Percentiles rank a stretch among this genome's conserved stretches.
Evolutionary conservation across 2,797 vertebrate species (phyloP).

Genomic region (Thaleichthys pacificus): DNA sequence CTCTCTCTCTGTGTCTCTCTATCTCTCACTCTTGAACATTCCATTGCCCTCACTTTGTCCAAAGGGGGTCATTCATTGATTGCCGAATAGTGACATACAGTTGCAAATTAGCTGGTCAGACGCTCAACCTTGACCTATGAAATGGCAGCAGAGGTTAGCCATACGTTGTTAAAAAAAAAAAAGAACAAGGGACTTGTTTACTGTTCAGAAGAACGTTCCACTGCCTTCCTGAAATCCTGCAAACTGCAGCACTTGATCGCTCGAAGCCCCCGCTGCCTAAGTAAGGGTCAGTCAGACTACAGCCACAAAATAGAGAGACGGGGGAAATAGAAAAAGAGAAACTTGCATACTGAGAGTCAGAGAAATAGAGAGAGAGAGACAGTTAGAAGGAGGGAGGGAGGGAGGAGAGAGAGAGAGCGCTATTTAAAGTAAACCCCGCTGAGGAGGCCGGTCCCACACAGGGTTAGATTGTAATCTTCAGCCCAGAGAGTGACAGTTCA

Average conservation of each 20-base stretch:
- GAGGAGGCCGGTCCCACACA: slow-evolving; percentile 44
- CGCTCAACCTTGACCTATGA: slow-evolving; percentile 16
- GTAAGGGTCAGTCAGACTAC: slow-evolving; percentile 33
- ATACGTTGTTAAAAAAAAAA: slow-evolving; percentile 12
- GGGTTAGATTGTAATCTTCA: slow-evolving; percentile 67
- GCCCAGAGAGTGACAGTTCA: slow-evolving; percentile 50
- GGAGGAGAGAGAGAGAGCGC: slow-evolving; percentile 28
- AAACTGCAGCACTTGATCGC: slow-evolving; percentile 39
- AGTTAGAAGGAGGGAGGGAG: background rate
- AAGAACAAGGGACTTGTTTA: background rate
- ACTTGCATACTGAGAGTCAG: background rate
- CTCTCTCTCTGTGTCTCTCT: no score
- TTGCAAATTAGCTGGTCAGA: slow-evolving; percentile 16
- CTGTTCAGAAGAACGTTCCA: slow-evolving; percentile 6
- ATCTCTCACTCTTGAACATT: slow-evolving; percentile 9
- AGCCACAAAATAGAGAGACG: slow-evolving; percentile 41
- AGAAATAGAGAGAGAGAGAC: slow-evolving; percentile 1
- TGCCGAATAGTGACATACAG: background rate
- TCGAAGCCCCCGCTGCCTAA: slow-evolving; percentile 29
- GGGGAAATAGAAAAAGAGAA: background rate
- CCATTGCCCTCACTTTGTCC: slow-evolving; percentile 13
- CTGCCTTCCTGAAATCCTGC: slow-evolving; percentile 11
- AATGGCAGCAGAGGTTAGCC: background rate
- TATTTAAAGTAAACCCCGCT: slow-evolving; percentile 64
- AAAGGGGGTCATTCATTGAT: slow-evolving; percentile 2